Conservation (phyloP, 1,140 invertebrate genomes). For the Bacillus rossius region DNA sequence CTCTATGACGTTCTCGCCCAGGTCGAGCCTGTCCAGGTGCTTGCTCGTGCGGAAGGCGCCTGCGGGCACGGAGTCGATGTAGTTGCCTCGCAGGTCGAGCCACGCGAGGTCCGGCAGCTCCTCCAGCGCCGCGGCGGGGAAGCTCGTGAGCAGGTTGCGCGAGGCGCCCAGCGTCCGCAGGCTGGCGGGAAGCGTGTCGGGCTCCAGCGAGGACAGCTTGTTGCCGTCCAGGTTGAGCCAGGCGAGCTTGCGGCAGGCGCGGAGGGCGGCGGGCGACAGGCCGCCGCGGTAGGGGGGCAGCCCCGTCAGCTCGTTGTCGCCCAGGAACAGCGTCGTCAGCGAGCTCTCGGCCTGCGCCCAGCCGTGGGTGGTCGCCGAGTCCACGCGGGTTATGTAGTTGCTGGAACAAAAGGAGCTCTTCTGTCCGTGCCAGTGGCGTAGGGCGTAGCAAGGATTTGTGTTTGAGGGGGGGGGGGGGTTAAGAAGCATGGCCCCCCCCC, state of each 20-base stretch:
- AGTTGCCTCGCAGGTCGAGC: constrained; percentile 75
- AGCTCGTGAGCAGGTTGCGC: constrained; percentile 62
- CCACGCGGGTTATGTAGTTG: constrained; percentile 52
- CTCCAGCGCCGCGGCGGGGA: constrained; percentile 57
- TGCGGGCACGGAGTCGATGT: constrained; percentile 57
- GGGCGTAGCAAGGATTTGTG: too few species aligned
- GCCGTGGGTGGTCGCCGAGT: constrained; percentile 50
- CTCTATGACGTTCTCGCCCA: constrained; percentile 69
- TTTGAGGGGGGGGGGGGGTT: too few species aligned
- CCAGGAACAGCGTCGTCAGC: constrained; percentile 71
- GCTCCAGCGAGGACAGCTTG: constrained; percentile 51
- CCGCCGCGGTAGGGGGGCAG: constrained; percentile 38
- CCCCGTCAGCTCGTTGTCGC: constrained; percentile 71
- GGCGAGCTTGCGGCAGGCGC: constrained; percentile 53
- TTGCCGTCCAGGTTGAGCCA: constrained; percentile 72
- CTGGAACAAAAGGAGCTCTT: constrained; percentile 47
- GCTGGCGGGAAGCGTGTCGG: constrained; percentile 53
- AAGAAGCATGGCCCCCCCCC: too few species aligned
- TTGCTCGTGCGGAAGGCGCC: constrained; percentile 53
- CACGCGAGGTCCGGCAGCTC: constrained; percentile 54
- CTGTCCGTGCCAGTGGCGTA: too few species aligned
- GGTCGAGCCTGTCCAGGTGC: constrained; percentile 72
- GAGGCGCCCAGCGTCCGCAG: constrained; percentile 68
- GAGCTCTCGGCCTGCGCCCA: constrained; percentile 70
- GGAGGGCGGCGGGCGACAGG: constrained; percentile 37